Percentiles rank a stretch among this genome's conserved stretches.
These are phyloP conservation scores for Sminthurides aquaticus DNA, from an alignment of 2,888 invertebrate species.

Conservation along the genomic window DNA sequence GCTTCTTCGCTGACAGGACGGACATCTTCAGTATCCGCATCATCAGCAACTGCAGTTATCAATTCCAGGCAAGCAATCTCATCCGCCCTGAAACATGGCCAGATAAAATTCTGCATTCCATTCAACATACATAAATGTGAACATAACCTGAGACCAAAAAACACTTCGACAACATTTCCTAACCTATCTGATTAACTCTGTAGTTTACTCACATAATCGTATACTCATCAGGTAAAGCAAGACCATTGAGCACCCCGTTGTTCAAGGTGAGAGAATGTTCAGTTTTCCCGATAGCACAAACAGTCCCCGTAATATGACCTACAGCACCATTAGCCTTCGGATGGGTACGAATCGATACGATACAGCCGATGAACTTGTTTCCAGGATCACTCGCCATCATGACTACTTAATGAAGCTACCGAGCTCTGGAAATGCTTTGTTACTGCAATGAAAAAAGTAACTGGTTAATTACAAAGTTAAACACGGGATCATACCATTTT, in stretches of 20 bases:
- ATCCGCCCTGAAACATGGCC: conserved; percentile 24
- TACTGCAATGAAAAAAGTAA: no score
- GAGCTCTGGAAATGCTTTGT: no score
- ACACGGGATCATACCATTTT: no score
- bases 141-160: neutral
- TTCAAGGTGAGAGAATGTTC: conserved; percentile 35
- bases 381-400: conserved; percentile 20
- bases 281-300: conserved; percentile 30
- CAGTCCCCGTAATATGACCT: conserved; percentile 36
- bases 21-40: neutral
- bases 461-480: no score
- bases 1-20: neutral
- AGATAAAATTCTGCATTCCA: neutral
- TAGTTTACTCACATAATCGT: conserved; percentile 24
- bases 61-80: conserved; percentile 33
- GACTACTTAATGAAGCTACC: no score
- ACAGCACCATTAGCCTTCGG: conserved; percentile 26
- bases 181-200: neutral
- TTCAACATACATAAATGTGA: neutral
- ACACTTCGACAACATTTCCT: neutral
- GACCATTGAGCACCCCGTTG: conserved; percentile 38
- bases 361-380: conserved; percentile 39
- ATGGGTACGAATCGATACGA: conserved; percentile 33
- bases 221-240: conserved; percentile 33
- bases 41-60: conserved; percentile 6